These are phyloP conservation scores for Corythornis madagascariensis DNA, from an alignment of 2,113 vertebrate genomes.

Conservation along the genomic window DNA sequence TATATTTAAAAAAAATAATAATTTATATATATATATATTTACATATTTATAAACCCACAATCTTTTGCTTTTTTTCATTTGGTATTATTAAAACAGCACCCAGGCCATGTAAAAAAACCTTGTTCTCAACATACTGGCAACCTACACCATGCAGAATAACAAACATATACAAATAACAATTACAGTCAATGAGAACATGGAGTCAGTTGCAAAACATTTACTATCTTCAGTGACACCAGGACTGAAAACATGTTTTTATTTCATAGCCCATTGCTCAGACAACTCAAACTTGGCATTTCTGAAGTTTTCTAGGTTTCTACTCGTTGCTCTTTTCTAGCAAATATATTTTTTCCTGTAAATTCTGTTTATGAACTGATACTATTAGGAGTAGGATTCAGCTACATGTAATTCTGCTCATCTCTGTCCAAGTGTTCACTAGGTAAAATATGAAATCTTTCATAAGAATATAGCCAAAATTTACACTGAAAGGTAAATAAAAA, in stretches of 20 bases:
- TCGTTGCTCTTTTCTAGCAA: background rate
- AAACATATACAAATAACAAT: background rate
- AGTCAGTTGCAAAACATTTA: background rate
- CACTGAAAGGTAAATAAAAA: background rate
- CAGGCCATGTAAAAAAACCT: background rate
- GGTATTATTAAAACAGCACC: background rate
- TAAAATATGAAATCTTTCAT: background rate
- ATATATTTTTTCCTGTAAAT: background rate
- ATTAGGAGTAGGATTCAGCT: background rate
- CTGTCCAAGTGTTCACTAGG: background rate
- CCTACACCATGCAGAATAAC: background rate
- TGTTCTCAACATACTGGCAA: background rate
- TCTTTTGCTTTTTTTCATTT: background rate
- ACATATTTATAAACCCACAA: too few species aligned
- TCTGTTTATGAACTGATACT: background rate
- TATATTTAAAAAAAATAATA: too few species aligned
- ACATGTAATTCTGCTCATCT: background rate
- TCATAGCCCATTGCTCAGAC: background rate
- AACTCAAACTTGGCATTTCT: background rate
- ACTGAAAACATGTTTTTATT: background rate
- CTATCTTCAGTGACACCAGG: background rate
- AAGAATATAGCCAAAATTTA: conserved; percentile 14
- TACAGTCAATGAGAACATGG: background rate
- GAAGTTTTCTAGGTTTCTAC: background rate
- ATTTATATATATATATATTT: too few species aligned